phyloP scores from a whole-genome alignment of 2,797 vertebrate genomes.

The Novumbra hubbsi region DNA sequence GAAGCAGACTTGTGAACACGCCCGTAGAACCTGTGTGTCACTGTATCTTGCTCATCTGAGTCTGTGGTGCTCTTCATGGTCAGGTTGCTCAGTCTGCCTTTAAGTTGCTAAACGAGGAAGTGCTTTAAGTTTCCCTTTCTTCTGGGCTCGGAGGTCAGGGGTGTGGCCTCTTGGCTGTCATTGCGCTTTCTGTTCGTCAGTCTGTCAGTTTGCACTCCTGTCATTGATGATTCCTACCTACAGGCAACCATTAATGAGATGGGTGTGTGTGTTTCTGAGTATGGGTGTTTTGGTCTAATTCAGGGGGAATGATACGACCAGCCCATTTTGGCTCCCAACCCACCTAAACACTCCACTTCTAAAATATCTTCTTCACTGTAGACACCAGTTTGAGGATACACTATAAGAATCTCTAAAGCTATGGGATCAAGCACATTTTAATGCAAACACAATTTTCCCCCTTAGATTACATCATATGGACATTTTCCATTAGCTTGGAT shows the following conservation, averaged over 20 bases:
- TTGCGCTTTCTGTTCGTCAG: slow-evolving; percentile 63
- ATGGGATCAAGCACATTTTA: background rate
- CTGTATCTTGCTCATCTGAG: no score
- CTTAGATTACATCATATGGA: background rate
- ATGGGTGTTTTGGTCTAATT: slow-evolving; percentile 78
- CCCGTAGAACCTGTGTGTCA: no score
- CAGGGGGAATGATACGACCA: slow-evolving; percentile 85
- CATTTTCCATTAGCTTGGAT: background rate
- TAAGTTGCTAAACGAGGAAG: no score
- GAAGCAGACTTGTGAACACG: no score
- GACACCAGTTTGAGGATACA: background rate
- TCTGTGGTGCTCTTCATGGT: no score
- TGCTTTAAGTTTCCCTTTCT: slow-evolving; percentile 56
- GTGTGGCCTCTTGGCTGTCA: slow-evolving; percentile 48
- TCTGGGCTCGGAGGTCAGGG: slow-evolving; percentile 67
- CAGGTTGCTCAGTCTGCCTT: no score
- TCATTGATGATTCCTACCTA: slow-evolving; percentile 79
- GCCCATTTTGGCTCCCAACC: slow-evolving; percentile 31
- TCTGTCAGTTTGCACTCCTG: slow-evolving; percentile 65
- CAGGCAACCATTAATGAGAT: slow-evolving; percentile 80
- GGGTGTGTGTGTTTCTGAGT: slow-evolving; percentile 56
- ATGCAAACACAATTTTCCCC: background rate
- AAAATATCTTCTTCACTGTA: background rate
- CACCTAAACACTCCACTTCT: background rate
- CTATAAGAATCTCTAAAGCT: background rate